phyloP scores from a whole-genome alignment of 2,113 vertebrate genomes.

The Nesoenas mayeri region DNA sequence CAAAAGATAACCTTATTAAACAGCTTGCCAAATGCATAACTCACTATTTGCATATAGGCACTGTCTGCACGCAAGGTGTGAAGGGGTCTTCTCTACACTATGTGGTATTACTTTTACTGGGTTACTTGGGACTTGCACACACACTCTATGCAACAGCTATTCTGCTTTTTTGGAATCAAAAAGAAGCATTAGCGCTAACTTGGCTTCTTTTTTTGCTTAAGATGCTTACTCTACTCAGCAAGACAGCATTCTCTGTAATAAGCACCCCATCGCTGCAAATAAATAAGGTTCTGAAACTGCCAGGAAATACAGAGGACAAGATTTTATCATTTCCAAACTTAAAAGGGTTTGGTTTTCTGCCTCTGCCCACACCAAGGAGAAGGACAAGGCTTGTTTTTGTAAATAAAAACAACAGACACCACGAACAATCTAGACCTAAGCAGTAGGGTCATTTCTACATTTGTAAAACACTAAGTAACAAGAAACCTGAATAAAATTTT shows the following conservation, averaged over 20 bases:
- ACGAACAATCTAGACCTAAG: neutral
- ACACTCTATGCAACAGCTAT: neutral
- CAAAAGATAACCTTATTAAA: neutral
- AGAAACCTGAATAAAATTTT: conserved; percentile 8
- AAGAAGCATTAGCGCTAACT: neutral
- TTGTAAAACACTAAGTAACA: neutral
- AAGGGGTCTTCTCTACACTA: neutral
- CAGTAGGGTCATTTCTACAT: neutral
- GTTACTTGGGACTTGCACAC: neutral
- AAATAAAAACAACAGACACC: neutral
- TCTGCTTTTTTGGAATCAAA: neutral
- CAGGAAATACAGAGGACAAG: neutral
- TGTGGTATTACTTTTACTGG: neutral
- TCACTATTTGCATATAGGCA: neutral
- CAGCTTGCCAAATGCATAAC: neutral
- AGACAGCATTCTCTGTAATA: neutral
- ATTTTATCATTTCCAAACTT: neutral
- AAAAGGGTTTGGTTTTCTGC: conserved; percentile 8
- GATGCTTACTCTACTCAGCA: neutral
- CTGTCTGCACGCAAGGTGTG: neutral
- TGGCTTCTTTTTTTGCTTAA: neutral
- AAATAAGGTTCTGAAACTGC: neutral
- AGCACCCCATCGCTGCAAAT: neutral
- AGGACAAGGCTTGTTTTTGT: neutral
- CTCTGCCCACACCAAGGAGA: neutral